Evolutionary conservation across 2,113 vertebrate genomes (phyloP), one percentile per base, ranked within the genome.

Genomic region (Eonycteris spelaea): DNA sequence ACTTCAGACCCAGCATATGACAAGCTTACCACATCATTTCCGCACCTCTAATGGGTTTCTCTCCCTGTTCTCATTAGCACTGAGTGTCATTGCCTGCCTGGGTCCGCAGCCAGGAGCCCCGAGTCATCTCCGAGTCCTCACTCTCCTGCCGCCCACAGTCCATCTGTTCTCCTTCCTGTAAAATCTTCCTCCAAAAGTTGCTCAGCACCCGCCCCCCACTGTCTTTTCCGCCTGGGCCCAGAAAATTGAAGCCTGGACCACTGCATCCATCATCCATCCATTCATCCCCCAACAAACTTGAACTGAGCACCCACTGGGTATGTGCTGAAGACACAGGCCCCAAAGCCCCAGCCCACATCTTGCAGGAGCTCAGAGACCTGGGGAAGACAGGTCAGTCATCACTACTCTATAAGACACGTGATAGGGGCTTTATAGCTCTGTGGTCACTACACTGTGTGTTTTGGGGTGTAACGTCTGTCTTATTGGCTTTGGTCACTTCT

Each of bases 131-230:
- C 55, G 86, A 93, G 75, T 95, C 85, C n/a, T 92, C 92, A 87
- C 48, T 97, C 85, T 95, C 85, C 73, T 80, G 16, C 90, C 61
- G 3, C 95, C 96, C 77, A 96, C 94, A 78, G 91, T 61, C 94
- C 97, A 97, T 97, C 95, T 97, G 96, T 87, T 85, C 73, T 78
- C 68, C n/a, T 95, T 97, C 71, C 93, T 96, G 67, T 80, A 88
- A 45, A 80, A 92, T 71, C 90, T 95, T 97, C 59, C 55, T 80
- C 48, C 73, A 45, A 68, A 90, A 92, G 40, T 40, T 75, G 45
- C 80, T 97, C 38, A 16, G 61, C 28, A 35, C 51, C 65, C 70
- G 10, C 8, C 4, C 35, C 16, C 24, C 45, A 19, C 38, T 53
- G 24, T 87, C 40, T 85, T 55, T 70, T 33, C 38, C 61, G 84